A percentile compares a stretch with the other conserved stretches of the same genome.
phyloP scores from a whole-genome alignment of 2,113 vertebrate genomes.

The Mobula birostris region DNA sequence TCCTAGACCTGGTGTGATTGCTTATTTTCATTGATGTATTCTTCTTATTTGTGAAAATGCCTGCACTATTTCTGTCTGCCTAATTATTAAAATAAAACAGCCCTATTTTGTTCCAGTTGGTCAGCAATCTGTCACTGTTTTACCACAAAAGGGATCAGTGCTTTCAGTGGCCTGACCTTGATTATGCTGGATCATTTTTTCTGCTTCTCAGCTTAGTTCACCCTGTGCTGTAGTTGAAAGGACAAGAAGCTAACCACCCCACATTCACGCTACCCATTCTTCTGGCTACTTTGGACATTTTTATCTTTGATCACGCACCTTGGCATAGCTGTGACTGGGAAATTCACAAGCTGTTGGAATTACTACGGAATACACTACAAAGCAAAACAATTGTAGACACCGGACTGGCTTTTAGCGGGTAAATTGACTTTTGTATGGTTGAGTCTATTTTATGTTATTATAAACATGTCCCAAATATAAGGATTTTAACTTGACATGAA shows the following conservation, averaged over 20 bases:
- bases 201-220: not conserved
- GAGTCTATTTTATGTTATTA: not conserved
- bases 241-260: not conserved
- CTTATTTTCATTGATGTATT: not conserved
- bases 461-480: not conserved
- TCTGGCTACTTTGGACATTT: not conserved
- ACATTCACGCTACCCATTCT: not conserved
- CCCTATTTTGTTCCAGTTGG: slow-evolving; percentile 23
- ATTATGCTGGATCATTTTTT: not conserved
- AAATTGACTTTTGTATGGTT: not conserved
- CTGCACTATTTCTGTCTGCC: not conserved
- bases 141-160: not conserved
- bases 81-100: slow-evolving; percentile 29
- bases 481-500: not conserved
- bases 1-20: not conserved
- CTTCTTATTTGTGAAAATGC: not conserved
- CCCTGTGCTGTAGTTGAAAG: not conserved
- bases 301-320: not conserved
- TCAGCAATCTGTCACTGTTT: slow-evolving; percentile 24
- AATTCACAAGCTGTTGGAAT: not conserved
- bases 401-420: not conserved
- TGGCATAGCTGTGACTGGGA: not conserved
- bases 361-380: no score
- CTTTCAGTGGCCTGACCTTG: slow-evolving; percentile 2
- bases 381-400: not conserved